A percentile compares a stretch with the other conserved stretches of the same genome.
These are phyloP conservation scores for Calidris pygmaea DNA, from an alignment of 2,113 vertebrate genomes.

Conservation along the genomic window DNA sequence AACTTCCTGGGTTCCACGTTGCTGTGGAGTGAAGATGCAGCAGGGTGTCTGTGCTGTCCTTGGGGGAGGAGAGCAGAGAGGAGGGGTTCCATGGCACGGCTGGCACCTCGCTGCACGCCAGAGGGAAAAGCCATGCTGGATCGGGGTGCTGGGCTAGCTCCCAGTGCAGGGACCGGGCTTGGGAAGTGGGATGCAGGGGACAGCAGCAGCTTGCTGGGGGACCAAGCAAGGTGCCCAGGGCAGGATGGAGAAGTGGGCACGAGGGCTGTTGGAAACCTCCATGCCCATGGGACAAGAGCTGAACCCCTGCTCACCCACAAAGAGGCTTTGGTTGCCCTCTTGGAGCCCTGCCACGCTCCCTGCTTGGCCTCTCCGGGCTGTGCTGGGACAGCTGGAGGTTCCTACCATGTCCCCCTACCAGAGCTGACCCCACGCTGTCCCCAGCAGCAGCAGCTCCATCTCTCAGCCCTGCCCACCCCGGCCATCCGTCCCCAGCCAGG, in stretches of 20 bases:
- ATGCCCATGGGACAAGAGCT: background rate
- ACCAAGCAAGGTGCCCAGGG: background rate
- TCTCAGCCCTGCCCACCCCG: background rate
- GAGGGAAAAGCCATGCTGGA: background rate
- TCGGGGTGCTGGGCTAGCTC: background rate
- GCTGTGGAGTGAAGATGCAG: background rate
- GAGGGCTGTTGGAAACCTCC: background rate
- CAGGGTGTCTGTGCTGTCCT: background rate
- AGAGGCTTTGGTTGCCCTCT: background rate
- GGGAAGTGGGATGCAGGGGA: background rate
- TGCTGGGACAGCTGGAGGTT: background rate
- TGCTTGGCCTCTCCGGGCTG: background rate
- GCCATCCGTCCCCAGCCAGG: background rate
- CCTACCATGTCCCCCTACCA: background rate
- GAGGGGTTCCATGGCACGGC: background rate
- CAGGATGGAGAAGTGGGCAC: background rate
- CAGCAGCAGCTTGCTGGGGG: background rate
- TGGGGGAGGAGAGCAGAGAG: background rate
- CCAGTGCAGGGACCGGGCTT: background rate
- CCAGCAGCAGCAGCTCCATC: background rate
- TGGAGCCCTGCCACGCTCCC: background rate
- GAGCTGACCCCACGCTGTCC: background rate
- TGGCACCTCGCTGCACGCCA: fast-evolving
- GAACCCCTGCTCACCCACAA: background rate
- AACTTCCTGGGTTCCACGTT: background rate